A percentile compares a stretch with the other conserved stretches of the same genome.
Conservation (phyloP, 2,888 invertebrate genomes). For the Meganola albula region DNA sequence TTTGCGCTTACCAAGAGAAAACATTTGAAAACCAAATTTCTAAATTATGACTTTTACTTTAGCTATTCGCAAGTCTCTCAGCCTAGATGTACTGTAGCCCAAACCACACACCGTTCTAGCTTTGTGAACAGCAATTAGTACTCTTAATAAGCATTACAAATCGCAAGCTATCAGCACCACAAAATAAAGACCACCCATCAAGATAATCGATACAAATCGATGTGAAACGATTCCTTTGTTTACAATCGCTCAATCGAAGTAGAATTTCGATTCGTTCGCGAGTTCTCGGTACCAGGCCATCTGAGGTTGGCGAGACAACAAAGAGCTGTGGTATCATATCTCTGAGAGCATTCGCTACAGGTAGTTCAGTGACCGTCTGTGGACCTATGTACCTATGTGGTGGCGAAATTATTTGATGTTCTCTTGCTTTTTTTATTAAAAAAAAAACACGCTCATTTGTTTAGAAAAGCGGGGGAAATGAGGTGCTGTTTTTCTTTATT, state of each 20-base stretch:
- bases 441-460: not conserved
- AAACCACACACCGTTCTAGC: too few species aligned
- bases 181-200: too few species aligned
- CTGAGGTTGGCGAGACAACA: conserved; percentile 27
- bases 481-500: too few species aligned
- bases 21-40: too few species aligned
- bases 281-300: conserved; percentile 10
- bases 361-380: conserved; percentile 27
- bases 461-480: not conserved
- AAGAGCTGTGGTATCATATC: conserved; percentile 20
- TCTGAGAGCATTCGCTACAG: conserved; percentile 14
- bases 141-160: too few species aligned
- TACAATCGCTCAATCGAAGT: conserved; percentile 5
- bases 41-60: too few species aligned
- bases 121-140: too few species aligned
- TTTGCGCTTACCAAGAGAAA: too few species aligned
- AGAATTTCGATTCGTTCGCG: conserved; percentile 3
- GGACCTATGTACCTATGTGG: not conserved
- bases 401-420: not conserved
- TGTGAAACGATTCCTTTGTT: conserved; percentile 4
- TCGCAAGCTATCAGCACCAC: too few species aligned
- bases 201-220: not conserved
- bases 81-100: too few species aligned
- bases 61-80: too few species aligned
- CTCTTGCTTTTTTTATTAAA: not conserved